Evolutionary conservation across 2,113 vertebrate genomes (phyloP).

Genomic region (Capreolus pygargus): DNA sequence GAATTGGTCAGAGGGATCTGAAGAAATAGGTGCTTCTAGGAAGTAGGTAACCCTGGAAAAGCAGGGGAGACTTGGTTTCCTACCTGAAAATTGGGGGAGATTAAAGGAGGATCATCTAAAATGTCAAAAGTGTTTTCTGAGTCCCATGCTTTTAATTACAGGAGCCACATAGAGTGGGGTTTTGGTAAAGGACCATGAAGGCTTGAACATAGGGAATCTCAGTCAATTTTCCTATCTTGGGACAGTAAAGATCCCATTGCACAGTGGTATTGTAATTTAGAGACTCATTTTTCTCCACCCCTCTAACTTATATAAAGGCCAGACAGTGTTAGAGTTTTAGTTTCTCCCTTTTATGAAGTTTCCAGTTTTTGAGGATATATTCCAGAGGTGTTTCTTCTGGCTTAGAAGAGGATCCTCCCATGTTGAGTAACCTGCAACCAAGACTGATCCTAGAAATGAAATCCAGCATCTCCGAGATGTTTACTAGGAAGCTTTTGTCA

Average conservation of each 20-base stretch:
- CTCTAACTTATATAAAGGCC: neutral
- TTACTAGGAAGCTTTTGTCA: neutral
- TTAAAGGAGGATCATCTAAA: neutral
- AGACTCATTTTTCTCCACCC: neutral
- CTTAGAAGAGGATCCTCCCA: neutral
- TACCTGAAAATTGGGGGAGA: neutral
- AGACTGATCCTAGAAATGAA: neutral
- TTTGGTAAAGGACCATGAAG: neutral
- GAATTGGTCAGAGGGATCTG: neutral
- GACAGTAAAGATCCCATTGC: neutral
- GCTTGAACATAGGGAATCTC: neutral
- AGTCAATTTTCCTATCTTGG: neutral
- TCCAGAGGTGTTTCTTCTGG: neutral
- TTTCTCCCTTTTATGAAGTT: neutral
- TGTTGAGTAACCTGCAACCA: neutral
- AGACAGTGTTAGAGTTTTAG: neutral
- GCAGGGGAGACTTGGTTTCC: neutral
- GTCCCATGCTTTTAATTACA: neutral
- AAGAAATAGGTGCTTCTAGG: neutral
- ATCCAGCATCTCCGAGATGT: neutral
- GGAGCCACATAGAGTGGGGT: neutral
- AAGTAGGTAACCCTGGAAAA: neutral
- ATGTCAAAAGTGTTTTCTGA: neutral
- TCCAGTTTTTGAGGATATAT: neutral
- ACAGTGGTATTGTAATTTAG: neutral